Base-by-base conservation (phyloP, 1,140 invertebrate genomes). In the Drosophila novamexicana region DNA sequence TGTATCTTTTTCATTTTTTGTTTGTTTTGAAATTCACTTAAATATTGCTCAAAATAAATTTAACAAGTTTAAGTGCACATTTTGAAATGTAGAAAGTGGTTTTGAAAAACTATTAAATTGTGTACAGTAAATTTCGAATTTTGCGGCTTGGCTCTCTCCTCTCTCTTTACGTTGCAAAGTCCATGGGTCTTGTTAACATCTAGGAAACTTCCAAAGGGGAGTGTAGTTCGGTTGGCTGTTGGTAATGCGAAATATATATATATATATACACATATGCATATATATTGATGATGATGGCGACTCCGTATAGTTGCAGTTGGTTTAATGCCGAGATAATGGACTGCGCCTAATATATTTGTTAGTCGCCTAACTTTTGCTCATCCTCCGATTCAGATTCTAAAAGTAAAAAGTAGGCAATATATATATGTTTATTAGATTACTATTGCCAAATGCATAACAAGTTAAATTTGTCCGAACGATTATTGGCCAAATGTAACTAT, bases 371-470 rank as follows among this genome's bases (percentile, higher is more conserved):
- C 50, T 91, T 91, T 58, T 91, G 90, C 58, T 92, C 91, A 59
- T 92, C 91, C 58, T 92, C 91, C 68, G 91, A 92, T 77, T 92
- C 91, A n/a, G 90, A 90, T 83, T 92, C 91, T 92, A 45, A 56
- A 90, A 65, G 1, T 44, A 22, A 57, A 52, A 71, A 42, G 22
- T 9, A 63, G 22, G 4, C 22, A 34, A 53, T 12, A 34, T 1
- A 56, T 14, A 12, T 9, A 12, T 29, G 2, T 32, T 45, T 6
- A 34, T 68, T 36, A 62, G 18, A 6, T 14, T 37, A 29, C n/a
- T 34, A 29, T 36, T 52, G 7, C 22, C 22, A 49, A 58, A 14
- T 29, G 8, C 8, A n/a, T 10, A 56, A 47, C 10, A 9, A 12
- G 22, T 32, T 50, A 1, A 29, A 29, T 29, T 29, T 72, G 71